phyloP scores from a whole-genome alignment of 2,888 invertebrate genomes.

The Carcina quercana region DNA sequence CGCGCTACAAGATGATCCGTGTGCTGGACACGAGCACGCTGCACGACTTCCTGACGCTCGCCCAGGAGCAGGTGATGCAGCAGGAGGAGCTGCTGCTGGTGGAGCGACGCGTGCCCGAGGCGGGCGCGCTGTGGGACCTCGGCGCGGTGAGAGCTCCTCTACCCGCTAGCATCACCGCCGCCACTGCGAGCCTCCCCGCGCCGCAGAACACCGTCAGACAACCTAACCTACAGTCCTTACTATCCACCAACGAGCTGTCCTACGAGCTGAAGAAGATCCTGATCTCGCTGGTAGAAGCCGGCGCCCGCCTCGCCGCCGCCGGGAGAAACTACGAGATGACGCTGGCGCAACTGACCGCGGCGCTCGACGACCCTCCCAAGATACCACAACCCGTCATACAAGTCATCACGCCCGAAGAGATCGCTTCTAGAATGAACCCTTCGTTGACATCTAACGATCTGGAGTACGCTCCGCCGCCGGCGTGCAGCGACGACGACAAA shows the following conservation, averaged over 20 bases:
- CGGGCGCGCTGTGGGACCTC: slow-evolving; percentile 56
- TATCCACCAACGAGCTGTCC: slow-evolving; percentile 60
- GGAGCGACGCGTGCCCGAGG: slow-evolving; percentile 51
- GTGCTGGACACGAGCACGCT: slow-evolving; percentile 51
- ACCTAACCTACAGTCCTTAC: slow-evolving; percentile 55
- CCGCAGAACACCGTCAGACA: slow-evolving; percentile 44
- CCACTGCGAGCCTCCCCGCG: slow-evolving; percentile 50
- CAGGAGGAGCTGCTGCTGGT: slow-evolving; percentile 55
- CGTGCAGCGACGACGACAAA: slow-evolving; percentile 22
- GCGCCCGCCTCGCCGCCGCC: slow-evolving; percentile 55
- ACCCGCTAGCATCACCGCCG: slow-evolving; percentile 51
- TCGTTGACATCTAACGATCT: slow-evolving; percentile 19
- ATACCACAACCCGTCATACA: slow-evolving; percentile 37
- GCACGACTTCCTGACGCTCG: slow-evolving; percentile 53
- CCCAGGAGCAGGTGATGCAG: slow-evolving; percentile 49
- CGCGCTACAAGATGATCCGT: slow-evolving; percentile 52
- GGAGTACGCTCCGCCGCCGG: slow-evolving; percentile 9
- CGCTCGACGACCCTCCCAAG: slow-evolving; percentile 47
- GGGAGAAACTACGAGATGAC: slow-evolving; percentile 56
- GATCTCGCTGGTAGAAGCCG: slow-evolving; percentile 61
- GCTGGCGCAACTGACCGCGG: slow-evolving; percentile 47
- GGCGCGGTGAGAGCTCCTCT: slow-evolving; percentile 58
- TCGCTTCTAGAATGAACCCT: slow-evolving; percentile 39
- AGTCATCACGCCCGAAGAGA: slow-evolving; percentile 58
- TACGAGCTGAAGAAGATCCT: slow-evolving; percentile 56